Conservation (phyloP, 2,888 invertebrate species). For the Cyrtodaria siliqua region DNA sequence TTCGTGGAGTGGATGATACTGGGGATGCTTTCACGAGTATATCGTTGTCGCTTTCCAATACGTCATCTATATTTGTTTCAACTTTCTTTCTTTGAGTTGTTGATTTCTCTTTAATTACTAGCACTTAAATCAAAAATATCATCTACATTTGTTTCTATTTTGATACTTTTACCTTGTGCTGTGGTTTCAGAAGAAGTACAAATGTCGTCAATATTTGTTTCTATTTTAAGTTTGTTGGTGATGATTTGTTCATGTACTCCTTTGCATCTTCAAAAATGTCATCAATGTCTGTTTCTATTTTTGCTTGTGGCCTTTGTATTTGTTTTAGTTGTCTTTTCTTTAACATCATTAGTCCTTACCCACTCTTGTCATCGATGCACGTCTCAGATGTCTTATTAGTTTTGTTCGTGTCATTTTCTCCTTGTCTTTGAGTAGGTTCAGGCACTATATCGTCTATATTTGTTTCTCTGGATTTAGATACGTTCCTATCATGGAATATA, state of each 20-base stretch:
- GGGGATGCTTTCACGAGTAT: slow-evolving; percentile 1
- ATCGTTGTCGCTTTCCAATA: slow-evolving; percentile 17
- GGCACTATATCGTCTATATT: slow-evolving; percentile 21
- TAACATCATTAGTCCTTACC: no score
- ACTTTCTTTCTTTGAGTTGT: slow-evolving; percentile 1
- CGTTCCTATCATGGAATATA: not conserved
- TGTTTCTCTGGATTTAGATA: slow-evolving; percentile 17
- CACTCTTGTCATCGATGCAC: no score
- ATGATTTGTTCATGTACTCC: not conserved
- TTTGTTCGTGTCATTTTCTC: no score
- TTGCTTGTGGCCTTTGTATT: not conserved
- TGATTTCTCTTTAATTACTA: not conserved
- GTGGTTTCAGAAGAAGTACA: not conserved
- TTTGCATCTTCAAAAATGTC: slow-evolving; percentile 17
- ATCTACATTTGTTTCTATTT: slow-evolving; percentile 42
- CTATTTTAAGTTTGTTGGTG: slow-evolving; percentile 3
- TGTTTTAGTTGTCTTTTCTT: no score
- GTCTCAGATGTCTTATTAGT: no score
- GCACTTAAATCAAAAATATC: slow-evolving; percentile 14
- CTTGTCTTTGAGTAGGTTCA: not conserved
- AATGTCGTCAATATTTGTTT: slow-evolving; percentile 42
- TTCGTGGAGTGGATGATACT: slow-evolving; percentile 28
- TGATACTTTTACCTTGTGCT: not conserved
- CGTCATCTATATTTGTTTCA: slow-evolving; percentile 32
- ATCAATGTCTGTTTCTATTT: slow-evolving; percentile 47